Evolutionary conservation across 2,113 vertebrate genomes (phyloP), one percentile per base, ranked within the genome.

Genomic region (Trogon surrucura): DNA sequence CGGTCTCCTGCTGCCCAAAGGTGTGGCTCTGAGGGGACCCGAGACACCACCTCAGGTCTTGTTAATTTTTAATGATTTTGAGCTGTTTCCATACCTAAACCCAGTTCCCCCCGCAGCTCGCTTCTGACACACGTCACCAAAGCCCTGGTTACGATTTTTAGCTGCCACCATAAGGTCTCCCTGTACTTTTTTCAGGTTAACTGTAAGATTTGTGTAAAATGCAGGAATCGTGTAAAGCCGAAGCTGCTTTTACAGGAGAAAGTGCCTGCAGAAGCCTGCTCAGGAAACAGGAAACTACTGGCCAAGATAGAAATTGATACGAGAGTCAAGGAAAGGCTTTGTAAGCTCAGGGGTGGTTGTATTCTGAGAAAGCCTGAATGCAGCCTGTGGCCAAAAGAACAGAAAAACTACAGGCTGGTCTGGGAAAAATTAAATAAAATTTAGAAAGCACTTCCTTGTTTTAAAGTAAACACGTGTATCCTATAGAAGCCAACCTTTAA

Each of bases 241-340:
- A 51, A 89, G 56, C 51, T 48, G 32, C 66, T 85, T 91, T 82
- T 86, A 54, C 9, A 29, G 71, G 81, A 91, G 93, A 93, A 95
- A 87, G 69, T 81, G 38, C 67, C 36, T 91, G 29, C 48, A 80
- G 54, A 90, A 91, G 48, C 41, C 78, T 77, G 71, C 36, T 94
- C 32, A 56, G 87, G 86, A 92, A 91, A 94, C 60, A 34, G 85
- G 91, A 97, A 92, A 67, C 44, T 21, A 27, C 67, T 81, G 16
- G 1, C 41, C 16, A 5, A 44, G 50, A 50, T 29, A 88, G 47
- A 81, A 95, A 67, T 4, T 58, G 81, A 79, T 91, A 79, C 8
- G 16, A 36, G 47, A 86, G 50, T 34, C 60, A 67, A 73, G 86
- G 47, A 38, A 95, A 92, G 50, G 54, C 64, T 75, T 45, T 69